Evolutionary conservation across 2,888 invertebrate genomes (phyloP), one percentile per base, ranked within the genome.

Genomic region (Osmoderma eremita): DNA sequence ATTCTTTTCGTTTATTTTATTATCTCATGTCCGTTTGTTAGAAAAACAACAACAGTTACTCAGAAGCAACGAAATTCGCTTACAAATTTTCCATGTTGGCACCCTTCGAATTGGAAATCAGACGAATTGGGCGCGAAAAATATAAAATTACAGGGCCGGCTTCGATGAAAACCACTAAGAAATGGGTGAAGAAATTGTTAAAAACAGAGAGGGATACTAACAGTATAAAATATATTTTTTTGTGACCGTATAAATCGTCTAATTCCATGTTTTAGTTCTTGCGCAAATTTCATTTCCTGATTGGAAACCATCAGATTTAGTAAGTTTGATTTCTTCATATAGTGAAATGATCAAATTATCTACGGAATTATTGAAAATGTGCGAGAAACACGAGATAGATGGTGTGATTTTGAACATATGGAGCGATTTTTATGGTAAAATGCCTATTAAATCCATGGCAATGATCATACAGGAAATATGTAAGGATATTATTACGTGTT

Each of bases 361-460:
- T 0, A 50, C 22, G 3, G 42, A 61, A 20, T 39, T 66, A 38
- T n/a, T 61, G 10, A 15, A 22, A 15, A 13, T 50, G 10, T 66
- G 58, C 24, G 49, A 66, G n/a, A 48, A 42, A 17, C 20, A 58
- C 15, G 10, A 50, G 17, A 30, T 61, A n/a, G 50, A 66, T 8
- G 65, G 65, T 2, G 20, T 66, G 18, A 24, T 58, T 17, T 49
- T 66, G 50, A 61, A 66, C 8, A 41, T 66, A 15, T 66, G 48
- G 39, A 2, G 20, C 1, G 58, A 48, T 13, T 66, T 56, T 38
- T 66, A 39, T 5, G 24, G 50, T 13, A 66, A 50, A 51, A 38
- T 66, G 8, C 65, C 65, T 4, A 41, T 15, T 4, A 41, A 50
- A 24, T 41, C 56, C 6, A 20, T 66, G 6, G 22, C 41, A 5